Evolutionary conservation across 2,797 vertebrate species (phyloP).

Genomic region (Phrynocephalus forsythii): DNA sequence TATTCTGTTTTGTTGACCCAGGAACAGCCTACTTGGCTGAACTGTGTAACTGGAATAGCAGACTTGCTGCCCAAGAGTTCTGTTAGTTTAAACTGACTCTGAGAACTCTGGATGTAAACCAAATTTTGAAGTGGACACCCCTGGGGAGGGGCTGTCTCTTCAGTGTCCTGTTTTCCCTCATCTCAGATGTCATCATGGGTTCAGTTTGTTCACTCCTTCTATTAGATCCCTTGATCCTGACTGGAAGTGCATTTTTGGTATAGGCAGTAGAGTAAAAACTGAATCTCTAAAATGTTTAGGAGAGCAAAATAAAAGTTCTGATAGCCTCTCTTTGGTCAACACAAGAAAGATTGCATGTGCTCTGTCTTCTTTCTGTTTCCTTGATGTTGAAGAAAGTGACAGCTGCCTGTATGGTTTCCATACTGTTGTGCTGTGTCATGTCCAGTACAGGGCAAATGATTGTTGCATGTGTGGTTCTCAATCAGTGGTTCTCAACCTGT

Average conservation of each 20-base stretch:
- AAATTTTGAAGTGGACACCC: not conserved
- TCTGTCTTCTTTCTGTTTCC: too few species aligned
- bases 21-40: conserved; percentile 16
- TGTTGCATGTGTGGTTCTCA: too few species aligned
- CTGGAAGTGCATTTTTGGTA: not conserved
- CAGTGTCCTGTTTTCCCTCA: not conserved
- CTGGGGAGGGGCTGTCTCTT: not conserved
- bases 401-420: too few species aligned
- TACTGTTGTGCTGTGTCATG: too few species aligned
- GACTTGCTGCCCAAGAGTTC: not conserved
- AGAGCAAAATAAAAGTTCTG: not conserved
- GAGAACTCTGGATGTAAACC: conserved; percentile 5
- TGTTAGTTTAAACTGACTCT: conserved; percentile 29
- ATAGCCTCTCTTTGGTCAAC: not conserved
- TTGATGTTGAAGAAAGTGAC: too few species aligned
- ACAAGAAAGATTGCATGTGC: not conserved
- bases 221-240: not conserved
- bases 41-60: conserved; percentile 22
- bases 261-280: not conserved
- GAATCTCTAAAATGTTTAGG: not conserved
- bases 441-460: too few species aligned
- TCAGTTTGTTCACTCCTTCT: conserved; percentile 4
- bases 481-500: too few species aligned
- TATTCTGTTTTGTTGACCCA: conserved; percentile 40
- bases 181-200: not conserved